These are phyloP conservation scores for Syngnathus rostellatus DNA, from an alignment of 2,797 vertebrate genomes.

Conservation along the genomic window DNA sequence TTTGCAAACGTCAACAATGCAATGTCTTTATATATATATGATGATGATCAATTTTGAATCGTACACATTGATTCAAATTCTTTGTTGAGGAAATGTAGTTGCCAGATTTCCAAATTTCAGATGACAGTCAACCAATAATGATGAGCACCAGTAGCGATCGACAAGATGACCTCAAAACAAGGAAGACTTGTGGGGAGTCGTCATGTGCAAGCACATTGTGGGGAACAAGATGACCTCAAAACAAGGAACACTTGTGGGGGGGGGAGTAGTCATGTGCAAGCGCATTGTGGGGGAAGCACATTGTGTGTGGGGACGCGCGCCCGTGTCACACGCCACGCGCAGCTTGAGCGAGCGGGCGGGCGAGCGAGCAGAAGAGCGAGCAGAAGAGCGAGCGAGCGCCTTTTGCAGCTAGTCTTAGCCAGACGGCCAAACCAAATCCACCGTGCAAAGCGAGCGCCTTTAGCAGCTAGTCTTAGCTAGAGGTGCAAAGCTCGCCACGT, in stretches of 20 bases:
- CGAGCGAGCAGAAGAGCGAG: no score
- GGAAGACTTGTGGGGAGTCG: background rate
- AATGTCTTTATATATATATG: background rate
- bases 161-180: background rate
- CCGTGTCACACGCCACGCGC: constrained; percentile 24
- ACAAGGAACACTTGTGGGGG: background rate
- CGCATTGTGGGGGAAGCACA: no score
- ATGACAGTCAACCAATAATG: no score
- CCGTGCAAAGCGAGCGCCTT: background rate
- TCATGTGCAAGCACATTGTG: no score
- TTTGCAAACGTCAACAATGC: background rate
- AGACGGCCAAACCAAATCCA: background rate
- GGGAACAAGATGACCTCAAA: background rate
- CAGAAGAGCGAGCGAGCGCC: background rate
- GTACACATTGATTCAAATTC: no score
- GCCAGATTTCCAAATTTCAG: no score
- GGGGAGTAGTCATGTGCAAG: background rate
- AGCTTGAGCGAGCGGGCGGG: background rate
- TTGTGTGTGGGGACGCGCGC: no score
- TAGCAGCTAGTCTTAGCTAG: background rate
- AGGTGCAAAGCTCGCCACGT: background rate
- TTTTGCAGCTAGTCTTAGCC: background rate
- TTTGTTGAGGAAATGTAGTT: no score
- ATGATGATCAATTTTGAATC: no score
- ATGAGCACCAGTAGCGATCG: background rate